These are phyloP conservation scores for Chunga burmeisteri DNA, from an alignment of 2,113 vertebrate species.

Conservation along the genomic window DNA sequence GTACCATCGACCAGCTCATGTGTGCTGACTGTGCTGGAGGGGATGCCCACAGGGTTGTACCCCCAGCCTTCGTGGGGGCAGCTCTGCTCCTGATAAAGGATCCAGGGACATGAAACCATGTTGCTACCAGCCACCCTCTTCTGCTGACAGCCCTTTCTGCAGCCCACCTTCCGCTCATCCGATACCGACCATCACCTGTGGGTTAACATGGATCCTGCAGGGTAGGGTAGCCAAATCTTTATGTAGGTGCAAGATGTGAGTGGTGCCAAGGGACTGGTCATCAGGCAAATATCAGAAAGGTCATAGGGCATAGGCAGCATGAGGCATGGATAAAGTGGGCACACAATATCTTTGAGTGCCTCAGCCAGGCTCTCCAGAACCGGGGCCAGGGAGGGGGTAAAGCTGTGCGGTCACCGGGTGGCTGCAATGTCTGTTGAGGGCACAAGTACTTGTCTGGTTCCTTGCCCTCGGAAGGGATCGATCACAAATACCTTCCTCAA, in stretches of 20 bases:
- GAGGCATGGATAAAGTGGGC: rapidly evolving
- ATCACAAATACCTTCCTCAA: neutral
- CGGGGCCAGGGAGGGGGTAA: too few species aligned
- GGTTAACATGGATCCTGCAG: neutral
- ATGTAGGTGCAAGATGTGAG: neutral
- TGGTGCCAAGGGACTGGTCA: neutral
- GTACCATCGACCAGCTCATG: too few species aligned
- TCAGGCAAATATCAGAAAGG: neutral
- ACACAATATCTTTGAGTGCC: neutral
- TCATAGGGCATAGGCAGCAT: too few species aligned
- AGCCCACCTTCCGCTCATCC: neutral
- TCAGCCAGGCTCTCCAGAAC: neutral
- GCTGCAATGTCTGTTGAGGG: neutral
- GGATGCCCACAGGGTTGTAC: neutral
- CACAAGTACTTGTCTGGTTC: neutral
- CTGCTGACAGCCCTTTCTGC: neutral
- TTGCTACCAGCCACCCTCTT: neutral
- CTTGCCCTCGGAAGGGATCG: too few species aligned
- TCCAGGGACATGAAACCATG: rapidly evolving
- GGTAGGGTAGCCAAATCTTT: neutral
- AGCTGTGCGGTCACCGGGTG: rapidly evolving
- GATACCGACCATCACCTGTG: rapidly evolving
- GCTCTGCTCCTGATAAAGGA: neutral
- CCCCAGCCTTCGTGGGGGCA: neutral
- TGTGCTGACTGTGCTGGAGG: too few species aligned